phyloP scores from a whole-genome alignment of 1,140 invertebrate species.

The Aricia agestis region DNA sequence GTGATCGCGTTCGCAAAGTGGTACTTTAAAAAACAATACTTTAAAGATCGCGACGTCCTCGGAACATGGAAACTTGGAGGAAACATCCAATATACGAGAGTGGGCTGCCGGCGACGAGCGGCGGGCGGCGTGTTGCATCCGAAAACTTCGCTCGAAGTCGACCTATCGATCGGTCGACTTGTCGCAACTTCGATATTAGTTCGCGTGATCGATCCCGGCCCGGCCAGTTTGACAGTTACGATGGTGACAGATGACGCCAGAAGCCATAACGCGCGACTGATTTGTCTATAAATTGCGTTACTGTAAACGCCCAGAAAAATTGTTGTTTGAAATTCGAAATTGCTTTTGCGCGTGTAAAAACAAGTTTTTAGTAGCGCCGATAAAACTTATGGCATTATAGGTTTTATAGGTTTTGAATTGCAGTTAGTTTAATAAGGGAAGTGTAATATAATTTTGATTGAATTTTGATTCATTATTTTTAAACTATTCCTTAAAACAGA shows the following conservation, averaged over 20 bases:
- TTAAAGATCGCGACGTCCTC: slow-evolving; percentile 21
- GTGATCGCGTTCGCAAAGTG: slow-evolving; percentile 25
- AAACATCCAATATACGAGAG: slow-evolving; percentile 63
- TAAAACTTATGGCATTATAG: neutral
- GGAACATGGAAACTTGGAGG: slow-evolving; percentile 46
- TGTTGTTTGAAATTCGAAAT: slow-evolving; percentile 20
- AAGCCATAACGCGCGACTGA: slow-evolving; percentile 58
- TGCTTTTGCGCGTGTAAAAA: slow-evolving; percentile 13
- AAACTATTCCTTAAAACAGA: no score
- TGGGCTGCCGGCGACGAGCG: slow-evolving; percentile 24
- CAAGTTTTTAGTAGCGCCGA: neutral
- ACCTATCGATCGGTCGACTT: slow-evolving; percentile 51
- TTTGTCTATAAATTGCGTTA: slow-evolving; percentile 56
- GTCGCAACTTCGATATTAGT: slow-evolving; percentile 69
- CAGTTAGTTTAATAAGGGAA: neutral
- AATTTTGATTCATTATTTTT: no score
- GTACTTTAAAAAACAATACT: slow-evolving; percentile 30
- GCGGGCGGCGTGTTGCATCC: slow-evolving; percentile 29
- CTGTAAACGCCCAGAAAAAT: slow-evolving; percentile 22
- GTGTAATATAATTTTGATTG: no score
- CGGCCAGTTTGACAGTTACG: slow-evolving; percentile 63
- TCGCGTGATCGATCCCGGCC: slow-evolving; percentile 65
- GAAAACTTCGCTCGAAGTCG: slow-evolving; percentile 43
- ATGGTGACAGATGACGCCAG: slow-evolving; percentile 67
- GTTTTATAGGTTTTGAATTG: neutral